These are phyloP conservation scores for Cheilosia impressa DNA, from an alignment of 2,888 invertebrate genomes.

Conservation along the genomic window DNA sequence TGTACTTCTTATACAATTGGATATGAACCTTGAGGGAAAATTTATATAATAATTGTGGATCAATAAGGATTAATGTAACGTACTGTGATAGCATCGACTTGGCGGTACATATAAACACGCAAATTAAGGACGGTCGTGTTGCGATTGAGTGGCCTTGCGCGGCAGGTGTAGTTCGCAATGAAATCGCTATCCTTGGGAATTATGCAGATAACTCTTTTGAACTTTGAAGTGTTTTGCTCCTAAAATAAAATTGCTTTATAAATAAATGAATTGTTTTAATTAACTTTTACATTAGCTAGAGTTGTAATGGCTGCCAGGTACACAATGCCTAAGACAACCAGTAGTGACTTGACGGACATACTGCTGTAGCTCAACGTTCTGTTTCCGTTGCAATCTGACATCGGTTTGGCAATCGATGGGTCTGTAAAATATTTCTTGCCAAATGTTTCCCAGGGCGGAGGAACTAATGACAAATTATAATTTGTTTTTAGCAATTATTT, in stretches of 20 bases:
- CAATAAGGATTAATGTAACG: neutral
- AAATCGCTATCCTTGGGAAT: neutral
- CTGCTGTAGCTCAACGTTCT: too few species aligned
- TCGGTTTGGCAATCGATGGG: too few species aligned
- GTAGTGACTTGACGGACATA: too few species aligned
- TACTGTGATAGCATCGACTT: neutral
- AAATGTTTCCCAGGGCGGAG: too few species aligned
- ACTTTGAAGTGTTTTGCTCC: neutral
- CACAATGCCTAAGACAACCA: too few species aligned
- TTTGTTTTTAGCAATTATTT: too few species aligned
- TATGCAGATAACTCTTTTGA: neutral
- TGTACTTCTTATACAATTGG: slow-evolving; percentile 3
- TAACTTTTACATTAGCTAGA: too few species aligned
- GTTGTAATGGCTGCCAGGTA: too few species aligned
- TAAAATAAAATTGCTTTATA: neutral
- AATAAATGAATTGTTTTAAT: too few species aligned
- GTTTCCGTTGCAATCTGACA: too few species aligned
- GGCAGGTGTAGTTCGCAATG: neutral
- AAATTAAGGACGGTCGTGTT: neutral
- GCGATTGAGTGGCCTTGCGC: slow-evolving; percentile 2
- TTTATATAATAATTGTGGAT: neutral
- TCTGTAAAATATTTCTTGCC: too few species aligned
- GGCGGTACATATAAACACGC: neutral
- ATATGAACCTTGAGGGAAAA: neutral
- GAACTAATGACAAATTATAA: too few species aligned